These are phyloP conservation scores for Campoletis raptor DNA, from an alignment of 2,888 invertebrate genomes.

Conservation along the genomic window DNA sequence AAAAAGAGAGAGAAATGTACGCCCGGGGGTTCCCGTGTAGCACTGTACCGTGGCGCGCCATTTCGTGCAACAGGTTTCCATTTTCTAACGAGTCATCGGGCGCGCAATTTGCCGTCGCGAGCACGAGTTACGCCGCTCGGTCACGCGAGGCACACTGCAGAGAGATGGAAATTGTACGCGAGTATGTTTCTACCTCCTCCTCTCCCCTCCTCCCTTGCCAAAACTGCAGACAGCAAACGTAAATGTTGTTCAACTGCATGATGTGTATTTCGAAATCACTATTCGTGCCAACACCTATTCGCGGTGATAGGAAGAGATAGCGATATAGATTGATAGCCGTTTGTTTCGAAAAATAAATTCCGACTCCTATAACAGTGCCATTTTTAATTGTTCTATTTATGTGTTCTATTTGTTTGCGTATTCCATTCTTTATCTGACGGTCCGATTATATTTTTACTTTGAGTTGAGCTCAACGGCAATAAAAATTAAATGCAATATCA, in stretches of 20 bases:
- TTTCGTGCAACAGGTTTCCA: conserved; percentile 71
- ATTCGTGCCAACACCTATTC: conserved; percentile 40
- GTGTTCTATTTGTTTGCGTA: not conserved
- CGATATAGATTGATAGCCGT: not conserved
- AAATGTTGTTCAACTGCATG: conserved; percentile 34
- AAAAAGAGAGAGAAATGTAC: conserved; percentile 29
- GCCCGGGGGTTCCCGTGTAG: conserved; percentile 52
- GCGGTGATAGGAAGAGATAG: not conserved
- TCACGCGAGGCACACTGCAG: conserved; percentile 65
- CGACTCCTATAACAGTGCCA: not conserved
- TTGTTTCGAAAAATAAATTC: not conserved
- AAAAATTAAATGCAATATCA: too few relatives aligned
- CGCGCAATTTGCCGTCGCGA: conserved; percentile 66
- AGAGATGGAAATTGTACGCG: conserved; percentile 61
- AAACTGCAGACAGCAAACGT: conserved; percentile 48
- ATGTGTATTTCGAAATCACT: conserved; percentile 24
- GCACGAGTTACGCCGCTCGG: conserved; percentile 67
- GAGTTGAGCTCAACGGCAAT: too few relatives aligned
- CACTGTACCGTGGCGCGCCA: conserved; percentile 57
- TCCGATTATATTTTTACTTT: too few relatives aligned
- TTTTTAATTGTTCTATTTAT: not conserved
- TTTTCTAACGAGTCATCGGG: conserved; percentile 71
- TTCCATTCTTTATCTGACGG: too few relatives aligned
- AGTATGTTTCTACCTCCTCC: conserved; percentile 3
- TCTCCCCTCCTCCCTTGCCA: not conserved